A percentile compares a stretch with the other conserved stretches of the same genome.
Evolutionary conservation across 2,797 vertebrate genomes (phyloP).

Genomic region (Gambelia wislizenii): DNA sequence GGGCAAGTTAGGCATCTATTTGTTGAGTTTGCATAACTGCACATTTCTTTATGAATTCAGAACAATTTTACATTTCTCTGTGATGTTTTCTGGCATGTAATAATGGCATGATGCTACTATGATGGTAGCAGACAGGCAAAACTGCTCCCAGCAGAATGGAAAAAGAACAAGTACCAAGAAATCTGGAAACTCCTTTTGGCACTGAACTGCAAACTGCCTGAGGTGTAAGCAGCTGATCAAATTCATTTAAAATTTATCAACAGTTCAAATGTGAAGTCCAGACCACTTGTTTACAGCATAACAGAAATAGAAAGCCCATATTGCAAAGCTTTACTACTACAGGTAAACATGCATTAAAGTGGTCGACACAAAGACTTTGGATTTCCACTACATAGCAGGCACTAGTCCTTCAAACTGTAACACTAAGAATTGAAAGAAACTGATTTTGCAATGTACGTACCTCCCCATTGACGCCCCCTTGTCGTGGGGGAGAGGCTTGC

Average conservation of each 20-base stretch:
- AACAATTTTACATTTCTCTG: not conserved
- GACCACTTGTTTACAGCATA: not conserved
- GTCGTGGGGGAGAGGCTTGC: too few species aligned
- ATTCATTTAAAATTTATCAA: not conserved
- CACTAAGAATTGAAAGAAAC: not conserved
- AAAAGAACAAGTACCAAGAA: not conserved
- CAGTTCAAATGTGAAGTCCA: constrained; percentile 13
- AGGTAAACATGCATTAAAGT: not conserved
- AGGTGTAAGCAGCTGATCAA: not conserved
- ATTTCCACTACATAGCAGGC: not conserved
- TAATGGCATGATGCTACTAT: not conserved
- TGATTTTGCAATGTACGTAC: not conserved
- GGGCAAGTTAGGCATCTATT: not conserved
- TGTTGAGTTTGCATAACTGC: not conserved
- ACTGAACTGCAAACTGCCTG: not conserved
- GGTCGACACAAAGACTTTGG: not conserved
- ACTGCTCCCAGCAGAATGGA: not conserved
- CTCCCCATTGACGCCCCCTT: too few species aligned
- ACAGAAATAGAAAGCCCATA: not conserved
- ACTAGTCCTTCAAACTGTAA: not conserved
- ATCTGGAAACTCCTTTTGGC: not conserved
- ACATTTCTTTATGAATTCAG: not conserved
- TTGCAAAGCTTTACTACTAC: constrained; percentile 13
- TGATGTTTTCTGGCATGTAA: not conserved
- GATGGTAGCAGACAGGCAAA: not conserved